Conservation (phyloP, 2,797 vertebrate species). For the Pseudomugil gertrudae region DNA sequence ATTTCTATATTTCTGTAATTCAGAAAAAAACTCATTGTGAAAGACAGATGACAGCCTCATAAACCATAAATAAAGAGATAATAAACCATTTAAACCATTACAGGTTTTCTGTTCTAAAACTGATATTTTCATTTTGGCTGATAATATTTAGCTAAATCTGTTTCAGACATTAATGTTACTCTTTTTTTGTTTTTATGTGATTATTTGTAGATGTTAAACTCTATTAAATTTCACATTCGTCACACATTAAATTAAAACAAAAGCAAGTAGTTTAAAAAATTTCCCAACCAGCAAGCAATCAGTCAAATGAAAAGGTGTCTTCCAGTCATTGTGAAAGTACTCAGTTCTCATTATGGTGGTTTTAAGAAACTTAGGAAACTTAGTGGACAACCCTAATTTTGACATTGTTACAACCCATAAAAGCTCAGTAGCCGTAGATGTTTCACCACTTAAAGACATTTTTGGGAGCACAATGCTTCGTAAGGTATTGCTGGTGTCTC, state of each 20-base stretch:
- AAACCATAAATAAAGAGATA: neutral
- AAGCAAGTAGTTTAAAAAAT: neutral
- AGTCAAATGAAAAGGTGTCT: accelerated
- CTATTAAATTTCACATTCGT: no score
- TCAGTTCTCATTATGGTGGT: constrained; percentile 41
- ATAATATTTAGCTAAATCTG: neutral
- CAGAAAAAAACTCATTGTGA: constrained; percentile 3
- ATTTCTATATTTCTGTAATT: constrained; percentile 4
- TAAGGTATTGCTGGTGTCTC: constrained; percentile 63
- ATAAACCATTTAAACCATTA: neutral
- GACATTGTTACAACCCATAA: constrained; percentile 23
- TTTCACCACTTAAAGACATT: constrained; percentile 14
- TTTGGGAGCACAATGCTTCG: constrained; percentile 64
- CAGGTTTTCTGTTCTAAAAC: neutral
- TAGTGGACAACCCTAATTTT: constrained; percentile 1
- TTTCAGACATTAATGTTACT: neutral
- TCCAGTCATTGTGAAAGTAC: constrained; percentile 68
- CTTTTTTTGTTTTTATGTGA: neutral
- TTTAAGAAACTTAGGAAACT: constrained; percentile 66
- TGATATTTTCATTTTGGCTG: neutral
- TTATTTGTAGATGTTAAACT: neutral
- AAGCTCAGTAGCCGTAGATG: neutral
- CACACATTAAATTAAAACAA: no score
- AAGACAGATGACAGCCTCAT: neutral
- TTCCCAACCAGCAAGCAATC: neutral